Evolutionary conservation across 1,140 invertebrate species (phyloP).

Genomic region (Drosophila pectinifera): DNA sequence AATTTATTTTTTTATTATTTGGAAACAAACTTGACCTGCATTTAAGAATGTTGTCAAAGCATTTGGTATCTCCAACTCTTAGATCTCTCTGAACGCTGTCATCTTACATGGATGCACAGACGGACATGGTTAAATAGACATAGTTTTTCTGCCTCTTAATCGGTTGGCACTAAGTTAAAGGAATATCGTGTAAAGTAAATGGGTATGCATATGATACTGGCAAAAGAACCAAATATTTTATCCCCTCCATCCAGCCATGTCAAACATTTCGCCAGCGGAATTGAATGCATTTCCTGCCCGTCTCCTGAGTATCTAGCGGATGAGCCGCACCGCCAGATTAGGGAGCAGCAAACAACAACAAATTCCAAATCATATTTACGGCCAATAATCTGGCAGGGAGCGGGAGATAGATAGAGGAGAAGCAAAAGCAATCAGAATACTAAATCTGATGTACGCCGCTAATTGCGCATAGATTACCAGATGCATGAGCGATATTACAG

Average conservation of each 20-base stretch:
- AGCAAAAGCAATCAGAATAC: conserved; percentile 76
- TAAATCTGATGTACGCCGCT: conserved; percentile 80
- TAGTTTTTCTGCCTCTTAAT: too few relatives aligned
- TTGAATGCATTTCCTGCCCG: conserved; percentile 61
- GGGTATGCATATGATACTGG: too few relatives aligned
- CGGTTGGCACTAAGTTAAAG: too few relatives aligned
- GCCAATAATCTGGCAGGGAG: conserved; percentile 31
- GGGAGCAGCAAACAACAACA: conserved; percentile 32
- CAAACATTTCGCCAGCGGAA: conserved; percentile 28
- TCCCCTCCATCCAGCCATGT: not conserved
- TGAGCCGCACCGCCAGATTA: conserved; percentile 23
- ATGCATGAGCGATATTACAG: conserved; percentile 75
- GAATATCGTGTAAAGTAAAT: too few relatives aligned
- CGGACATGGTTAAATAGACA: too few relatives aligned
- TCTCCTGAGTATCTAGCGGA: conserved; percentile 46
- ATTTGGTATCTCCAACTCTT: too few relatives aligned
- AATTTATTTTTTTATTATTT: too few relatives aligned
- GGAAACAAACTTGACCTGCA: too few relatives aligned
- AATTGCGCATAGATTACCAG: conserved; percentile 83
- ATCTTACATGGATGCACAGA: too few relatives aligned
- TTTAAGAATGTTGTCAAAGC: too few relatives aligned
- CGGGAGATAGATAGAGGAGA: conserved; percentile 9
- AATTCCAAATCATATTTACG: conserved; percentile 71
- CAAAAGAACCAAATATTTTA: too few relatives aligned
- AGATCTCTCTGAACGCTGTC: too few relatives aligned